Base-by-base conservation (phyloP, 1,140 invertebrate species). In the Galendromus occidentalis region DNA sequence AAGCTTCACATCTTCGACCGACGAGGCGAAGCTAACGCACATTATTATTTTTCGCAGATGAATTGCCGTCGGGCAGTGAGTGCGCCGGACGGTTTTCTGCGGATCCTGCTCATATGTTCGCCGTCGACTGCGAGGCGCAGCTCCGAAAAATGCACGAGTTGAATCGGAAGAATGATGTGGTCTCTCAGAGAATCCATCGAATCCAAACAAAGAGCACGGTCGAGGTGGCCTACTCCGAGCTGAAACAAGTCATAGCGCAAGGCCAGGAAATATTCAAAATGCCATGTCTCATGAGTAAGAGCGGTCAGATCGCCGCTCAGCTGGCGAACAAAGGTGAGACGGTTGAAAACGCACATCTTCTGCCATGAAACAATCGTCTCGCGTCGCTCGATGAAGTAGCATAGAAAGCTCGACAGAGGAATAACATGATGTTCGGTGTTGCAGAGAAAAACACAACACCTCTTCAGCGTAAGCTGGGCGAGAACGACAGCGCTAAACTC, bases 221-320 rank as follows among this genome's bases (percentile, higher is more conserved):
- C 6, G 51, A 59, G 51, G 51, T 59, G 22, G 51, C 51, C 9
- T 59, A 59, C 20, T 59, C 51, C 14, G 51, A 59, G 20, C 9
- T 59, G 22, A 59, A 59, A 33, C 25, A 59, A 25, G 51, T 59
- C 14, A 33, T 59, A 17, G 51, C 51, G 14, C 14, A 33, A 22
- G 51, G 51, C 14, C 51, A 59, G 20, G 51, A 59, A 25, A 59
- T 59, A 2, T 59, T 59, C 33, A 25, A 33, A 14, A 59, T 59
- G 51, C 51, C 51, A 4, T 59, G 51, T 25, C 51, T 59, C 14
- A 59, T 59, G 51, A 59, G 51, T 22, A 59, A 59, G 22, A 59
- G 51, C 22, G 51, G 51, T 59, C 51, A 59, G 9, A 17, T 59
- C 14, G 51, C 51, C 2, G 51, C 51, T 5, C 51, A 59, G 51